Percentiles rank a stretch among this genome's conserved stretches.
These are phyloP conservation scores for Encarsia formosa DNA, from an alignment of 2,888 invertebrate species.

Conservation along the genomic window DNA sequence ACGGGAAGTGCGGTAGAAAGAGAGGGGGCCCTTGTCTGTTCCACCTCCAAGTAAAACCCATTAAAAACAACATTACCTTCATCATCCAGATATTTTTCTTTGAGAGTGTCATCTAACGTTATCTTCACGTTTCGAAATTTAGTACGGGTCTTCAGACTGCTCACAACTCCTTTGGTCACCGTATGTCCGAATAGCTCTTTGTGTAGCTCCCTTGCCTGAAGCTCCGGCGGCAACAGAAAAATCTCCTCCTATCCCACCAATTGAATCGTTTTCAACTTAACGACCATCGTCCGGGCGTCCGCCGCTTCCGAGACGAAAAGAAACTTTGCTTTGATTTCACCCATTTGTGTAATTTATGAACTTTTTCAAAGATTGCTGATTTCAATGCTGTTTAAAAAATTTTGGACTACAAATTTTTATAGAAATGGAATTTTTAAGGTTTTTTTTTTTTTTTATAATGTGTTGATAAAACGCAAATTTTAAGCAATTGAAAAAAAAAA, in stretches of 20 bases:
- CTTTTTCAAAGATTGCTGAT: too few species aligned
- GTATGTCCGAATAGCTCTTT: constrained; percentile 19
- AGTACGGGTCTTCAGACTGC: constrained; percentile 23
- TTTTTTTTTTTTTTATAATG: too few species aligned
- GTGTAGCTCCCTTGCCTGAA: constrained; percentile 18
- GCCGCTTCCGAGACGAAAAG: background rate
- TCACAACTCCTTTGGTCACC: constrained; percentile 22
- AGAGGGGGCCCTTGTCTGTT: background rate
- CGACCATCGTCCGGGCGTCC: background rate
- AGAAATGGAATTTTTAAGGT: too few species aligned
- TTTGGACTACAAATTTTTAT: too few species aligned
- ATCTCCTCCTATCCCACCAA: background rate
- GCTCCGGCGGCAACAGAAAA: constrained; percentile 9
- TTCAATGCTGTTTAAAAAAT: too few species aligned
- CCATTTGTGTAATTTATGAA: background rate
- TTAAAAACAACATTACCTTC: constrained; percentile 29
- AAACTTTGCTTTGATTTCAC: background rate
- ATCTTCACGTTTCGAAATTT: constrained; percentile 29
- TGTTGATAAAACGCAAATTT: too few species aligned
- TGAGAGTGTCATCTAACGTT: constrained; percentile 17
- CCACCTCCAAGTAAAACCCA: constrained; percentile 26
- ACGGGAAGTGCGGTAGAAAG: background rate
- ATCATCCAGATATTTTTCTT: constrained; percentile 23
- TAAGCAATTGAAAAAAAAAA: too few species aligned
- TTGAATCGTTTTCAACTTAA: constrained; percentile 1